These are phyloP conservation scores for Eueides isabella DNA, from an alignment of 1,140 invertebrate genomes.

Conservation along the genomic window DNA sequence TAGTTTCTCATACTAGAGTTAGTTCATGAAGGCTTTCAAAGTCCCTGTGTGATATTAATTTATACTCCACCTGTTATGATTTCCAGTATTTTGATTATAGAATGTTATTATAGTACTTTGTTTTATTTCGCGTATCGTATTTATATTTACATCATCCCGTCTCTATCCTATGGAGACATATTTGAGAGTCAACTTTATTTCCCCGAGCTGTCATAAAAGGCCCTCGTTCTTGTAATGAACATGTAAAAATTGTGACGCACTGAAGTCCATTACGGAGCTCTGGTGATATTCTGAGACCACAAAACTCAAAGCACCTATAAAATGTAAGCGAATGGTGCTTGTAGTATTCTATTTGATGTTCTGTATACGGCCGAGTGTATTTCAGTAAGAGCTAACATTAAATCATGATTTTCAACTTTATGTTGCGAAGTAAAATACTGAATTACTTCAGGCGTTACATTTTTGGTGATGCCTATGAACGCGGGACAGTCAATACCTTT, in stretches of 20 bases:
- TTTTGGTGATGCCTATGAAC: neutral
- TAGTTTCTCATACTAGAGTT: neutral
- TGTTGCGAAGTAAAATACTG: neutral
- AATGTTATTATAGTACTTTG: slow-evolving; percentile 26
- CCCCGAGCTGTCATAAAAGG: slow-evolving; percentile 50
- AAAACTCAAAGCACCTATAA: slow-evolving; percentile 19
- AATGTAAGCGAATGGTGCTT: slow-evolving; percentile 24
- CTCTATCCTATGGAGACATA: slow-evolving; percentile 22
- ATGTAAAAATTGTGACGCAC: slow-evolving; percentile 36
- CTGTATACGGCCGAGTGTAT: slow-evolving; percentile 18
- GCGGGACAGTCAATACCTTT: neutral
- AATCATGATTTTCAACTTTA: slow-evolving; percentile 27
- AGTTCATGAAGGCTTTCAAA: slow-evolving; percentile 21
- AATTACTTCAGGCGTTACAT: neutral
- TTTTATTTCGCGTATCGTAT: slow-evolving; percentile 32
- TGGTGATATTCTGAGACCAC: slow-evolving; percentile 1
- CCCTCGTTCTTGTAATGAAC: slow-evolving; percentile 38
- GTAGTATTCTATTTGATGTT: slow-evolving; percentile 23
- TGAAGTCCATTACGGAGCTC: slow-evolving; percentile 21
- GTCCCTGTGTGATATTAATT: slow-evolving; percentile 44
- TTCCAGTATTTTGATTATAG: slow-evolving; percentile 30
- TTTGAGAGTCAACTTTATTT: slow-evolving; percentile 41
- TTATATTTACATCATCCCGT: slow-evolving; percentile 26
- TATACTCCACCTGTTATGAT: slow-evolving; percentile 17
- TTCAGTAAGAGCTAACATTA: slow-evolving; percentile 21